Conservation (phyloP, 2,113 vertebrate species). For the Sylvia atricapilla region DNA sequence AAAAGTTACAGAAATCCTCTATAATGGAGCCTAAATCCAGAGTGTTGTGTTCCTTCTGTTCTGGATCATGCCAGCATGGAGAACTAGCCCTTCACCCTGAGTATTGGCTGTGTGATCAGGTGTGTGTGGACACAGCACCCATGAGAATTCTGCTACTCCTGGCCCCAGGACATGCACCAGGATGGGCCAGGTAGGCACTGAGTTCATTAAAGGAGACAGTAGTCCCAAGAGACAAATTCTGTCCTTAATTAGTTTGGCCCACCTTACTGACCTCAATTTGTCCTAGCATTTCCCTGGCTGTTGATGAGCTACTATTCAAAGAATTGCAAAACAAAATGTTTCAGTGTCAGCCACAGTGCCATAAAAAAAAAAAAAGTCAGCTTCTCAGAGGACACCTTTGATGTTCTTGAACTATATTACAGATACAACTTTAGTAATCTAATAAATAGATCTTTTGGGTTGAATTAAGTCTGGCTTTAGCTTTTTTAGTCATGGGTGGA, state of each 20-base stretch:
- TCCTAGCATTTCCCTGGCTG: neutral
- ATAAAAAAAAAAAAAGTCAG: neutral
- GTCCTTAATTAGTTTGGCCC: neutral
- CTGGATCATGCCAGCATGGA: neutral
- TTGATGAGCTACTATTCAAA: constrained; percentile 2
- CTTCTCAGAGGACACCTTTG: constrained; percentile 27
- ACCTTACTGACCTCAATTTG: neutral
- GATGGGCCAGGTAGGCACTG: neutral
- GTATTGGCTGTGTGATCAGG: neutral
- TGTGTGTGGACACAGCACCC: neutral
- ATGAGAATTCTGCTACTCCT: neutral
- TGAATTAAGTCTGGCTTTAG: neutral
- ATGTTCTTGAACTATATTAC: constrained; percentile 5
- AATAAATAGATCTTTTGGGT: neutral
- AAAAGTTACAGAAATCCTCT: neutral
- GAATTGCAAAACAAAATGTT: neutral
- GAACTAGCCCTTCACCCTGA: neutral
- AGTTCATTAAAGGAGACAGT: neutral
- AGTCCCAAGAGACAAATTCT: neutral
- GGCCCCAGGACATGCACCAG: neutral
- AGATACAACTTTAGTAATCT: neutral
- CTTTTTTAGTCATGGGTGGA: neutral
- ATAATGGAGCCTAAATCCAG: neutral
- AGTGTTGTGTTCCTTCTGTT: neutral
- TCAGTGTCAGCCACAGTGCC: neutral